Base-by-base conservation (phyloP, 2,888 invertebrate genomes). In the Ochropleura plecta region DNA sequence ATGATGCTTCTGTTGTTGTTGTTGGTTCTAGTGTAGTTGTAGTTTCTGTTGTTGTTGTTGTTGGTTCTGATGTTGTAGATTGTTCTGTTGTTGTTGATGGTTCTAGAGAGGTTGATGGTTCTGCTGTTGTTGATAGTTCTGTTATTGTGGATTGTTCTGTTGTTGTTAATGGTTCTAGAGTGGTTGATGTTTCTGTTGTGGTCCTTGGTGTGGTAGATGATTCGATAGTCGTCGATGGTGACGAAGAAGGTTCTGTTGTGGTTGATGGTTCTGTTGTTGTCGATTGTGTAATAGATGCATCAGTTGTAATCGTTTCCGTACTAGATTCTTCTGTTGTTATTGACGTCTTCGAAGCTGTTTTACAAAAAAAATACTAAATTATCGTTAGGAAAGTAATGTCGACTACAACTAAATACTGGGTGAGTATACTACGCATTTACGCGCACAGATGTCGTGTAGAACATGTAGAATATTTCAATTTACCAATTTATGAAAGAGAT, bases 171-270 rank as follows among this genome's bases (percentile, higher is more conserved):
- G 59, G 44, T 44, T 57, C 60, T 16, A 30, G 30, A 30, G 75
- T 64, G 51, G 60, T 66, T 62, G 65, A 60, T 8, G 65, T 49
- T 49, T 51, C 40, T 62, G 72, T 59, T n/a, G 20, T 70, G 14
- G 62, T 57, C 40, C 12, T 42, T 40, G 7, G 9, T n/a, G 53
- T 66, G 53, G 60, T 68, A 42, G 63, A 53, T 18, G 55, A 55
- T 69, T 16, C 40, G 30, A 42, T 68, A 51, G 18, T 62, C 14
- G 18, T 70, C 46, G 12, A 30, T 51, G 30, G 30, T 3, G 14
- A 16, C n/a, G 6, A n/a, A 46, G 30, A 44, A 30, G 30, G 3
- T 20, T 7, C 16, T 65, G 42, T 8, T 18, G 18, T 73, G 57
- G 30, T 30, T 40, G 42, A 8, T 49, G 30, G 30, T 20, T 7